Percentiles rank a stretch among this genome's conserved stretches.
These are phyloP conservation scores for Caenorhabditis zanzibari DNA, from an alignment of 2,888 invertebrate species.

Conservation along the genomic window DNA sequence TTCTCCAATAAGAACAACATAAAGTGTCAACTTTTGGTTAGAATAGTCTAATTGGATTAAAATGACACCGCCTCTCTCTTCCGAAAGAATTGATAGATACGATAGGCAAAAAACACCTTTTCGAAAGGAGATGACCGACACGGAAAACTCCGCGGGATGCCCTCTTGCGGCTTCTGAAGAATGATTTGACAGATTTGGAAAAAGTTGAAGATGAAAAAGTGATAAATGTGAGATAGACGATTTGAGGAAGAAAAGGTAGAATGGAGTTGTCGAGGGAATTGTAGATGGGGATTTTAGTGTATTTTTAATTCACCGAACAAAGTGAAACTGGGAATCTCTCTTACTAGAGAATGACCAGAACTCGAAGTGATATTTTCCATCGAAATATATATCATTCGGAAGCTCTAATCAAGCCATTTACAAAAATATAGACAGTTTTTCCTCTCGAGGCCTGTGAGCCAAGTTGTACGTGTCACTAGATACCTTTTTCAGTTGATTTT, in stretches of 20 bases:
- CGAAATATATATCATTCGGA: too few species aligned
- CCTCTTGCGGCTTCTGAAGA: slow-evolving; percentile 22
- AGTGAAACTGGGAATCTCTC: too few species aligned
- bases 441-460: too few species aligned
- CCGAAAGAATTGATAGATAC: not conserved
- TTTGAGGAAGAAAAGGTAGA: not conserved
- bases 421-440: too few species aligned
- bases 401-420: too few species aligned
- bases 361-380: too few species aligned
- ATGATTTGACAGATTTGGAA: slow-evolving; percentile 14
- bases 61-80: slow-evolving; percentile 31
- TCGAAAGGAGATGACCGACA: slow-evolving; percentile 11
- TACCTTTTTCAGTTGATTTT: too few species aligned
- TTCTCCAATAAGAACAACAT: slow-evolving; percentile 12
- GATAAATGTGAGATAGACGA: slow-evolving; percentile 38
- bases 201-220: slow-evolving; percentile 15
- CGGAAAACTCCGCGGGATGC: slow-evolving; percentile 24
- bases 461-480: too few species aligned
- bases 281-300: too few species aligned
- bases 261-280: not conserved
- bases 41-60: slow-evolving; percentile 47
- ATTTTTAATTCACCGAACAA: too few species aligned
- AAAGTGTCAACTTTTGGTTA: slow-evolving; percentile 47
- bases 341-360: too few species aligned
- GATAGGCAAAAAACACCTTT: slow-evolving; percentile 14